Conservation (phyloP, 2,888 invertebrate species). For the Unio delphinus region DNA sequence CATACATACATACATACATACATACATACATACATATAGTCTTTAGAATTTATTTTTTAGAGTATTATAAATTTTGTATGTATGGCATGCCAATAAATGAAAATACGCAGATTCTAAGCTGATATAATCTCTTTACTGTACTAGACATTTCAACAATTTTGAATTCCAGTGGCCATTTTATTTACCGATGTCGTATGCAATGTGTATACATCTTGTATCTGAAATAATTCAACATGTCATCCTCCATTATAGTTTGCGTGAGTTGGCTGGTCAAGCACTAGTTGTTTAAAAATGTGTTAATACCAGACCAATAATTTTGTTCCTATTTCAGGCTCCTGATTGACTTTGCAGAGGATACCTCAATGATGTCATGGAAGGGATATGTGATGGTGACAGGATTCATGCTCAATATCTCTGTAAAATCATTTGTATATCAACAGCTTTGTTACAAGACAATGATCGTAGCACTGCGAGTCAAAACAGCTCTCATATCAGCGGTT, state of each 20-base stretch:
- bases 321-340: slow-evolving; percentile 56
- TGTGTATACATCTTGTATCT: too few relatives aligned
- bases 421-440: slow-evolving; percentile 88
- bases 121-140: not conserved
- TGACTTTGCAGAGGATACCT: slow-evolving; percentile 44
- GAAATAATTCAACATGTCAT: too few relatives aligned
- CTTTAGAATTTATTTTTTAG: too few relatives aligned
- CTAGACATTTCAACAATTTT: not conserved
- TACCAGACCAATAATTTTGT: not conserved
- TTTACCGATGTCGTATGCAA: too few relatives aligned
- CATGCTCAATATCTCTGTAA: slow-evolving; percentile 80
- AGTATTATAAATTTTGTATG: too few relatives aligned
- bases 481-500: slow-evolving; percentile 88
- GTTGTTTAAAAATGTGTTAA: not conserved
- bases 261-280: too few relatives aligned
- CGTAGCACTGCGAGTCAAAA: slow-evolving; percentile 89
- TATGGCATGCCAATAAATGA: not conserved
- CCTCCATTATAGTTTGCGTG: not conserved
- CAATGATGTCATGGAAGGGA: slow-evolving; percentile 85
- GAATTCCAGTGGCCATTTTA: not conserved
- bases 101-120: not conserved
- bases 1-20: too few relatives aligned
- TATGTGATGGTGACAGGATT: slow-evolving; percentile 77
- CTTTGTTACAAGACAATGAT: slow-evolving; percentile 86
- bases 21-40: too few relatives aligned